Evolutionary conservation across 1,140 invertebrate genomes (phyloP).

Genomic region (Acromyrmex echinatior): DNA sequence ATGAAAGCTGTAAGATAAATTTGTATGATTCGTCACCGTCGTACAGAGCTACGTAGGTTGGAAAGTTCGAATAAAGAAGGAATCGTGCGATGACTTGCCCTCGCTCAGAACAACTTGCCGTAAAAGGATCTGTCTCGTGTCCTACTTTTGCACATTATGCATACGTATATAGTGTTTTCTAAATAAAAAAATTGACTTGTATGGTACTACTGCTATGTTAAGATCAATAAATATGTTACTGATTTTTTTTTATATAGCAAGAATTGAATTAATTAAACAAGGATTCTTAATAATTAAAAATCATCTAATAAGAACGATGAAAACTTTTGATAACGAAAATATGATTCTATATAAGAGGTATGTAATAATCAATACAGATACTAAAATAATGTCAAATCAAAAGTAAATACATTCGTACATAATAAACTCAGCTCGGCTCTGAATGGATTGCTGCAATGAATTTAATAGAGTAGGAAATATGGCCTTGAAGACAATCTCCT

Average conservation of each 20-base stretch:
- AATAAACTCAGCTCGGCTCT: not conserved
- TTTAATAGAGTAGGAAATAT: constrained; percentile 51
- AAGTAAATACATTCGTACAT: constrained; percentile 6
- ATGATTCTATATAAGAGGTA: not conserved
- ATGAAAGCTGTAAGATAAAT: constrained; percentile 39
- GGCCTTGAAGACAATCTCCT: constrained; percentile 60
- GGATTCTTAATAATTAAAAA: not conserved
- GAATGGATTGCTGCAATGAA: constrained; percentile 34
- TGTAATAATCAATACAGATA: not conserved
- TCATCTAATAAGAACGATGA: not conserved
- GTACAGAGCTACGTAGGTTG: not conserved
- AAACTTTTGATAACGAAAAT: not conserved
- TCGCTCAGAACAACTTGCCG: constrained; percentile 77
- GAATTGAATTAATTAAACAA: not conserved
- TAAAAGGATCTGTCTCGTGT: constrained; percentile 82
- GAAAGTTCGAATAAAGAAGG: constrained; percentile 69
- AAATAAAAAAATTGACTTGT: not conserved
- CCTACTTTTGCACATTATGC: constrained; percentile 82
- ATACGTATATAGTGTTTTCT: not conserved
- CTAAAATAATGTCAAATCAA: not conserved
- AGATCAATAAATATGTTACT: not conserved
- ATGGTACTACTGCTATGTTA: not conserved
- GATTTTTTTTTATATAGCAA: constrained; percentile 1
- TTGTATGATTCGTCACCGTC: constrained; percentile 54
- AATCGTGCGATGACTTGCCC: constrained; percentile 57